Evolutionary conservation across 2,113 vertebrate species (phyloP).

Genomic region (Phaetusa simplex): DNA sequence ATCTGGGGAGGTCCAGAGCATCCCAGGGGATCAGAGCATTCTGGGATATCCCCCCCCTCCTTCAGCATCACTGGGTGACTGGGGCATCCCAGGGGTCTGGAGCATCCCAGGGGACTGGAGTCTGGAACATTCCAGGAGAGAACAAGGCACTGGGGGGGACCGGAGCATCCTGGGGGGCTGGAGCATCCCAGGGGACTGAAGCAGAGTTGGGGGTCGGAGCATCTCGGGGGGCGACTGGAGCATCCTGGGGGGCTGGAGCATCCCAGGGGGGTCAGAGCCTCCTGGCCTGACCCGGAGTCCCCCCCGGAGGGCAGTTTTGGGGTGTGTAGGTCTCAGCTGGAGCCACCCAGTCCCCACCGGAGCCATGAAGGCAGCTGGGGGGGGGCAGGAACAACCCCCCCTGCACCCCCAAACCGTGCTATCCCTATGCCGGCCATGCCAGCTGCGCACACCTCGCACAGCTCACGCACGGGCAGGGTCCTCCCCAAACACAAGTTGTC

Average conservation of each 20-base stretch:
- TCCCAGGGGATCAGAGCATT: too few relatives aligned
- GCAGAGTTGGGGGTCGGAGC: too few relatives aligned
- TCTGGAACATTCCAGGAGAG: too few relatives aligned
- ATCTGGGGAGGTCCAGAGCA: neutral
- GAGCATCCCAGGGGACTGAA: too few relatives aligned
- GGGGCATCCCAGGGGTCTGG: neutral
- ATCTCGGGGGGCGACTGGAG: too few relatives aligned
- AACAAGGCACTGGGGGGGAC: too few relatives aligned
- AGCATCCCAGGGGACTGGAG: neutral
- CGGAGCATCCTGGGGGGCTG: neutral
- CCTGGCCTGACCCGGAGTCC: neutral
- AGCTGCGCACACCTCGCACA: neutral
- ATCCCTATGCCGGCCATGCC: neutral
- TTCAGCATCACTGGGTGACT: too few relatives aligned
- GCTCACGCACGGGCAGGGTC: neutral
- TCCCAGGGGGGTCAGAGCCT: neutral
- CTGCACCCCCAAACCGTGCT: neutral
- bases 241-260: too few relatives aligned
- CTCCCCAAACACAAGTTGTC: neutral
- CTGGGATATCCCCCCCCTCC: too few relatives aligned
- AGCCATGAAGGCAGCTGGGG: neutral
- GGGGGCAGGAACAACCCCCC: neutral
- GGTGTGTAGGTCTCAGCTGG: neutral
- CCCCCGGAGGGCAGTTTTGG: neutral
- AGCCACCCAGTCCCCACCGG: neutral